Evolutionary conservation across 2,888 invertebrate genomes (phyloP).

Genomic region (Oscheius sp.): DNA sequence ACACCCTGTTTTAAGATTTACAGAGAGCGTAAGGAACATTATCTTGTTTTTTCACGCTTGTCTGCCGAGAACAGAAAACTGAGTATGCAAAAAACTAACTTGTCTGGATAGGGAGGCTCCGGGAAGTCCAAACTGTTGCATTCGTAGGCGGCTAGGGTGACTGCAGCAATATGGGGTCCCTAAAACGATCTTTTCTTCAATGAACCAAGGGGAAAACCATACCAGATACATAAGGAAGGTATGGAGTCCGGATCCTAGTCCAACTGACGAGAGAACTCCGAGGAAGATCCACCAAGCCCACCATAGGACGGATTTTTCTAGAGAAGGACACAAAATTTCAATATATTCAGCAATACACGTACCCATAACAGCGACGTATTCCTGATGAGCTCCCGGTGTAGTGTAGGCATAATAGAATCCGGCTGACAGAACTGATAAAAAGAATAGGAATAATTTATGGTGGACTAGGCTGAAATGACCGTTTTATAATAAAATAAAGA

Average conservation of each 20-base stretch:
- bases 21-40: no score
- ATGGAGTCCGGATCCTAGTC: constrained; percentile 95
- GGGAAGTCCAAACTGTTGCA: constrained; percentile 95
- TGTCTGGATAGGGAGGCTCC: constrained; percentile 96
- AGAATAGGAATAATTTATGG: constrained; percentile 57
- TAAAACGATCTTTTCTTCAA: constrained; percentile 46
- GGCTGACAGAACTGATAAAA: constrained; percentile 55
- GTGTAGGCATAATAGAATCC: constrained; percentile 71
- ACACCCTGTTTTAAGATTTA: neutral
- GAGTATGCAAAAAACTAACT: constrained; percentile 31
- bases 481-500: neutral
- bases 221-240: constrained; percentile 94
- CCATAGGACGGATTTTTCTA: constrained; percentile 30
- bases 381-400: constrained; percentile 74
- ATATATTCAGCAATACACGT: neutral
- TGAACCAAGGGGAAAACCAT: constrained; percentile 24
- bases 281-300: constrained; percentile 83
- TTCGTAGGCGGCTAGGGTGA: constrained; percentile 97
- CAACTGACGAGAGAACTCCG: constrained; percentile 95
- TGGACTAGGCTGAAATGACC: constrained; percentile 71
- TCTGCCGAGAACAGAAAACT: no score
- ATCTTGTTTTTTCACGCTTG: no score
- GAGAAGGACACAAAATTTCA: neutral
- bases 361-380: constrained; percentile 52
- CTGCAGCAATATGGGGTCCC: constrained; percentile 98